Evolutionary conservation across 1,140 invertebrate genomes (phyloP).

Genomic region (Leptinotarsa undecemlineata): DNA sequence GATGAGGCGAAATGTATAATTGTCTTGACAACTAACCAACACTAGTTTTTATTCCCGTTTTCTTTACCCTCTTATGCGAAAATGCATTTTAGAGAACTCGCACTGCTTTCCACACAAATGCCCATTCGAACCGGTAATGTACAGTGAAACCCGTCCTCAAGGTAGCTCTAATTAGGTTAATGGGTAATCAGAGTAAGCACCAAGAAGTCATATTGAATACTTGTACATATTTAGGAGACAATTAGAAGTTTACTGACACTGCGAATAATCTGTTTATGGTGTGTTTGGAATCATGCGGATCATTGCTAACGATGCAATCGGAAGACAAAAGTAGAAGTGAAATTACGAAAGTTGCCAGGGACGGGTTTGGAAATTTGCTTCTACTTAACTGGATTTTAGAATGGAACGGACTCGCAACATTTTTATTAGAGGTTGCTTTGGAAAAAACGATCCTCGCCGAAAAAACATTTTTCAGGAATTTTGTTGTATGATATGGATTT

Average conservation of each 20-base stretch:
- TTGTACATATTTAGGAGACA: slow-evolving; percentile 6
- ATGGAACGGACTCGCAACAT: no score
- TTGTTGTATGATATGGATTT: no score
- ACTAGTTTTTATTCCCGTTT: no score
- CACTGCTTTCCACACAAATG: no score
- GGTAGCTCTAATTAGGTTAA: slow-evolving; percentile 2
- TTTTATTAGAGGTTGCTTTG: no score
- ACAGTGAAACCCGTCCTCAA: neutral
- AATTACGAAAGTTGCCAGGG: slow-evolving; percentile 2
- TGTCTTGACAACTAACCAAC: no score
- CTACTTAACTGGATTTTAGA: no score
- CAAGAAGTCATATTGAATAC: slow-evolving; percentile 3
- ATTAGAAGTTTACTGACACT: neutral
- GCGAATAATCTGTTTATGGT: slow-evolving; percentile 3
- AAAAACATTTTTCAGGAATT: no score
- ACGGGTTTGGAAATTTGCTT: neutral
- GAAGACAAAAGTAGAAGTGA: slow-evolving; percentile 3
- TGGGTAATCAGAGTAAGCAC: slow-evolving; percentile 1
- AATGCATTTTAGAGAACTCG: no score
- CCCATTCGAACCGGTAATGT: slow-evolving; percentile 1
- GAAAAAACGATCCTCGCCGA: no score
- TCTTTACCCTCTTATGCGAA: no score
- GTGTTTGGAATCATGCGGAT: slow-evolving; percentile 1
- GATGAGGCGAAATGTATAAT: no score
- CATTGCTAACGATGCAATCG: slow-evolving; percentile 5